Base-by-base conservation (phyloP, 2,797 vertebrate genomes). In the Pangasius macronema region DNA sequence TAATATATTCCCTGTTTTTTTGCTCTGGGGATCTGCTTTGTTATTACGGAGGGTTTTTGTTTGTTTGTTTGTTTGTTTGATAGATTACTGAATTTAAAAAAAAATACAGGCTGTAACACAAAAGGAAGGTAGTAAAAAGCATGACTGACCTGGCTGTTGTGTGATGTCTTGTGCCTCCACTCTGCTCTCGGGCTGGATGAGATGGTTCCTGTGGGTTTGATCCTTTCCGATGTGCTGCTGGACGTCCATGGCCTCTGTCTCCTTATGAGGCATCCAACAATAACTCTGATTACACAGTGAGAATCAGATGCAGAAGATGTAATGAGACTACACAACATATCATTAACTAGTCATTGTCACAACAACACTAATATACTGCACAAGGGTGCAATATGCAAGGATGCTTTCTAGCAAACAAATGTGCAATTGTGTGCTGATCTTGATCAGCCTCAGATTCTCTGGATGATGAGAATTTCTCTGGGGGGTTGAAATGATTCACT, bases 171-270 rank as follows among this genome's bases (percentile, higher is more conserved):
- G 73, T 22, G 73, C 79, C 68, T 61, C 87, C 24, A 75, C 63
- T 33, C 55, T 77, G 59, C 82, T 77, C 36, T 75, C 72, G 9
- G 88, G 42, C 49, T 91, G 89, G 73, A 81, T 83, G n/a, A 73
- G 89, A 68, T 85, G 85, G 83, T 86, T 81, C 24, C 72, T 82
- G 65, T 79, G 53, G 73, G 76, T 83, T 70, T 0, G 53, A 73
- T 89, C 81, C 20, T 55, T 85, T 14, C 36, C 88, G 33, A 59
- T 22, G 65, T 87, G 87, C 53, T 85, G 86, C 86, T 90, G 87
- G 63, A 87, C 85, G 39, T 94, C 93, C 93, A 75, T 88, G 70
- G 77, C 84, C 82, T 92, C 89, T 86, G 90, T 81, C 90, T 90
- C 91, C 86, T 73, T 61, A 65, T 86, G 88, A 92, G 90, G 87